Evolutionary conservation across 2,888 invertebrate genomes (phyloP).

Genomic region (Lepidocyrtinus sp.): DNA sequence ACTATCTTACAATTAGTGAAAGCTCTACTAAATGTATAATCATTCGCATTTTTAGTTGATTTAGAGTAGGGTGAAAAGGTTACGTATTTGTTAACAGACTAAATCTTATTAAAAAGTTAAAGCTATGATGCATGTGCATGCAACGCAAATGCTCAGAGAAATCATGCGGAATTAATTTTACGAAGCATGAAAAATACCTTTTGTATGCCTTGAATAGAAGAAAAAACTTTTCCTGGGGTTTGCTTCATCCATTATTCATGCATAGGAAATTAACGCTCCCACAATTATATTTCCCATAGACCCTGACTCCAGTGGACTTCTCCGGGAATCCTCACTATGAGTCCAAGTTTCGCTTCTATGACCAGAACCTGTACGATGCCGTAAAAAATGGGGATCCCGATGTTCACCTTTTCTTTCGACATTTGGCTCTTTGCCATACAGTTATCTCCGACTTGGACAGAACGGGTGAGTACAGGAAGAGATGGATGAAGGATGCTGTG

Average conservation of each 20-base stretch:
- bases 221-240: conserved; percentile 25
- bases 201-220: no score
- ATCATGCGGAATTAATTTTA: no score
- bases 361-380: conserved; percentile 86
- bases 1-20: not conserved
- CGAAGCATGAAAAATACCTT: no score
- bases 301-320: conserved; percentile 88
- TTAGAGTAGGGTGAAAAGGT: no score
- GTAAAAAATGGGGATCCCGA: conserved; percentile 83
- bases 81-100: no score
- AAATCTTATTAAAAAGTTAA: no score
- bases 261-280: no score
- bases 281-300: conserved; percentile 77
- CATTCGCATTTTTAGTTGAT: no score
- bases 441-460: conserved; percentile 97
- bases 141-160: no score
- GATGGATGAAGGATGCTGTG: no score
- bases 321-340: conserved; percentile 95
- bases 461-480: conserved; percentile 76
- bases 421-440: conserved; percentile 97
- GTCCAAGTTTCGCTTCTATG: conserved; percentile 94
- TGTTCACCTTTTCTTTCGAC: conserved; percentile 89
- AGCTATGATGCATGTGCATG: no score
- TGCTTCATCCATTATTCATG: not conserved
- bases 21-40: not conserved